Evolutionary conservation across 2,888 invertebrate species (phyloP), one percentile per base, ranked within the genome.

Genomic region (Caenorhabditis drosophilae): DNA sequence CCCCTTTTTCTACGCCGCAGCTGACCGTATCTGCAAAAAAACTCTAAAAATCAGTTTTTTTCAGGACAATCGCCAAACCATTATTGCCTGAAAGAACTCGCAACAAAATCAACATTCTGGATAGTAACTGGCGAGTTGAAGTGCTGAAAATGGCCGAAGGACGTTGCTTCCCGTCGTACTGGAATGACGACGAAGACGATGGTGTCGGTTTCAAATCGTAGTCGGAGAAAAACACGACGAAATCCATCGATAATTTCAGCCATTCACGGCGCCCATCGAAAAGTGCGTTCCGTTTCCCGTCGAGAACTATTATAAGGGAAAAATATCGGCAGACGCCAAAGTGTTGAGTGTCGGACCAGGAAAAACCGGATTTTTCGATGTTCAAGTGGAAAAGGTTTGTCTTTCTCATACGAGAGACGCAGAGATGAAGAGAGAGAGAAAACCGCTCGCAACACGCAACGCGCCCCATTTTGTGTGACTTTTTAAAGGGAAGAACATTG

Each of bases 11-110:
- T n/a, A n/a, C n/a, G n/a, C n/a, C n/a, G n/a, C n/a, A n/a, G n/a
- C n/a, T n/a, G n/a, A n/a, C n/a, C n/a, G n/a, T n/a, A n/a, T n/a
- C n/a, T n/a, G n/a, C n/a, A n/a, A n/a, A n/a, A n/a, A n/a, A n/a
- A n/a, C n/a, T n/a, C 0, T 38, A 36, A 50, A 42, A 18, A 36
- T n/a, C 7, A 44, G 11, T 12, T 59, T 73, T 16, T 62, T 73
- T 16, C 26, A 77, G 77, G 80, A 66, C 71, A 2, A 67, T 82
- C 11, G 80, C 78, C 1, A 71, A 70, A 22, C 81, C 81, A 2
- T 52, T 81, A 31, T 59, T 81, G 11, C 81, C 81, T 1, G 79
- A 80, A 53, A 66, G 71, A 47, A 81, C 81, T 12, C 68, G 75
- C 20, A 76, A 78, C 52, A 81, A 77, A 53, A 59, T 63, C 27